Conservation (phyloP, 1,140 invertebrate species). For the Aphaenogaster floridana region DNA sequence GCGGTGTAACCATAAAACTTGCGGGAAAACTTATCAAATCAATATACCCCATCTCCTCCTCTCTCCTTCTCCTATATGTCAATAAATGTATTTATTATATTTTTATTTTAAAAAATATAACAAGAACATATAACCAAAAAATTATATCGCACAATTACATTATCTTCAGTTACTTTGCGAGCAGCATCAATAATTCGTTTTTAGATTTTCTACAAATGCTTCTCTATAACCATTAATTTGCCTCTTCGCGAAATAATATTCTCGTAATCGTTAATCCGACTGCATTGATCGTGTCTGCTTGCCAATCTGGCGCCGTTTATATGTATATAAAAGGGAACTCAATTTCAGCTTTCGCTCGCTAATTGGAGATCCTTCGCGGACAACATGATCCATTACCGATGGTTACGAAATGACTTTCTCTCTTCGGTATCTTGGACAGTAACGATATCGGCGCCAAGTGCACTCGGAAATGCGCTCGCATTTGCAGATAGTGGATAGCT, state of each 20-base stretch:
- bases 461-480: constrained; percentile 59
- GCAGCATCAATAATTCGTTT: background rate
- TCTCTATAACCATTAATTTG: constrained; percentile 21
- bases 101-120: background rate
- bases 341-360: constrained; percentile 34
- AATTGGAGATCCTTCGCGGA: constrained; percentile 58
- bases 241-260: constrained; percentile 1
- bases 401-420: constrained; percentile 65
- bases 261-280: constrained; percentile 10
- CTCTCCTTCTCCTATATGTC: background rate
- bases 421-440: constrained; percentile 59
- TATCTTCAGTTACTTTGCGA: background rate
- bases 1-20: constrained; percentile 1
- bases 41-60: background rate
- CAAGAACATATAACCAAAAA: background rate
- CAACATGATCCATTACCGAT: constrained; percentile 61
- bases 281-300: background rate
- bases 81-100: background rate
- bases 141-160: background rate
- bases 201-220: background rate
- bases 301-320: constrained; percentile 13
- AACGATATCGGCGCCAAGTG: constrained; percentile 59
- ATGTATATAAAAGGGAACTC: background rate
- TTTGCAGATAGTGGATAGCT: constrained; percentile 48
- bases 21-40: constrained; percentile 15